phyloP scores from a whole-genome alignment of 2,888 invertebrate genomes.

The Drosophila algonquin region DNA sequence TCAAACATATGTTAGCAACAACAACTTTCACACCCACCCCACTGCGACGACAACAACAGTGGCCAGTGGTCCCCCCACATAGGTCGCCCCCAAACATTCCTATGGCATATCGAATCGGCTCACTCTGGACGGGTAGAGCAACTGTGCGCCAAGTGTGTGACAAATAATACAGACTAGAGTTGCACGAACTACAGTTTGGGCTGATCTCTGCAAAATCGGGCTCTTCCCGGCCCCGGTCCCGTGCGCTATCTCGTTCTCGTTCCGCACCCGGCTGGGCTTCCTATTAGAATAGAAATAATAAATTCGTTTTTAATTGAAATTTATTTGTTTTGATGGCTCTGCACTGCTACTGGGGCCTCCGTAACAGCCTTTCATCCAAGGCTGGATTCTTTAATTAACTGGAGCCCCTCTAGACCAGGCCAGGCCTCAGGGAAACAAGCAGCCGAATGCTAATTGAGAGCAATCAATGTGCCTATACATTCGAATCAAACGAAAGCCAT shows the following conservation, averaged over 20 bases:
- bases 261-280: slow-evolving; percentile 21
- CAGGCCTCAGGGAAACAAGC: slow-evolving; percentile 15
- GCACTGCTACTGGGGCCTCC: slow-evolving; percentile 29
- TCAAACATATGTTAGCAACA: slow-evolving; percentile 34
- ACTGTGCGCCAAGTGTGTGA: background rate
- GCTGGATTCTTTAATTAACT: slow-evolving; percentile 35
- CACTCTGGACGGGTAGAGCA: slow-evolving; percentile 10
- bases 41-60: slow-evolving; percentile 6
- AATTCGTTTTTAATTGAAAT: slow-evolving; percentile 71
- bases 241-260: background rate
- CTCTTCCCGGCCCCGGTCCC: background rate
- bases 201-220: background rate
- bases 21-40: slow-evolving; percentile 21
- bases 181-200: background rate
- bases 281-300: slow-evolving; percentile 22
- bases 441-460: slow-evolving; percentile 59
- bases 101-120: slow-evolving; percentile 6
- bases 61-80: slow-evolving; percentile 20
- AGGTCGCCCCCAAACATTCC: slow-evolving; percentile 26
- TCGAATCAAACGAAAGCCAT: slow-evolving; percentile 63
- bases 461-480: slow-evolving; percentile 72
- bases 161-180: background rate
- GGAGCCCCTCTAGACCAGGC: slow-evolving; percentile 9
- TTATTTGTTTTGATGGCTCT: slow-evolving; percentile 59
- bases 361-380: slow-evolving; percentile 7